phyloP scores from a whole-genome alignment of 2,113 vertebrate genomes.

The Corythoichthys haematopterus region DNA sequence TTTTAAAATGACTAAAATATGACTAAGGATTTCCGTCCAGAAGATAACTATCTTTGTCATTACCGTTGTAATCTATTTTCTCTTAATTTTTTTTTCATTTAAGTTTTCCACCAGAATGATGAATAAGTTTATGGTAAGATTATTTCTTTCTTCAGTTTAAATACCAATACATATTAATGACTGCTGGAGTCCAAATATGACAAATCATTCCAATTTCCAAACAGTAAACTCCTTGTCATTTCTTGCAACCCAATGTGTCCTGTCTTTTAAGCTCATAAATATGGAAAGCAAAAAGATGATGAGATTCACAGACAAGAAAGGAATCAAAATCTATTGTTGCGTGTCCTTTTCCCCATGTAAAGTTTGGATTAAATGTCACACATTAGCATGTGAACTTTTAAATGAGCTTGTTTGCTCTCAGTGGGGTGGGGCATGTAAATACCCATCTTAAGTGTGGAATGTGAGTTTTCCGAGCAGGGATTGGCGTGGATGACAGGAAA shows the following conservation, averaged over 20 bases:
- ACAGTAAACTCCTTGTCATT: conserved; percentile 39
- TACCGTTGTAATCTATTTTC: no score
- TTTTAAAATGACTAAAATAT: no score
- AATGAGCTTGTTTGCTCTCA: conserved; percentile 83
- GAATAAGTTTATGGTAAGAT: neutral
- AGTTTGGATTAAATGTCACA: conserved; percentile 85
- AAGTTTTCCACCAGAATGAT: neutral
- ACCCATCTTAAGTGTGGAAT: conserved; percentile 68
- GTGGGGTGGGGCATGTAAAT: conserved; percentile 77
- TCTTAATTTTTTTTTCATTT: neutral
- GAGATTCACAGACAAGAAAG: conserved; percentile 74
- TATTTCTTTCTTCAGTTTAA: neutral
- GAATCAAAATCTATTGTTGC: conserved; percentile 80
- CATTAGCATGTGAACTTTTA: conserved; percentile 86
- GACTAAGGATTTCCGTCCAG: no score
- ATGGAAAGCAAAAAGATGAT: conserved; percentile 71
- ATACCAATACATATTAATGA: neutral
- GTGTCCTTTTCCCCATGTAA: conserved; percentile 81
- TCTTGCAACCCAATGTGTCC: conserved; percentile 50
- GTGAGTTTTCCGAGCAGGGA: conserved; percentile 42
- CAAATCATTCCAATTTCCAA: conserved; percentile 40
- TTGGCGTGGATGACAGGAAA: conserved; percentile 38
- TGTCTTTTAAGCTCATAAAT: conserved; percentile 72
- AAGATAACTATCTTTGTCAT: no score
- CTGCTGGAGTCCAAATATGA: conserved; percentile 22